Percentiles rank a stretch among this genome's conserved stretches.
Evolutionary conservation across 2,113 vertebrate genomes (phyloP).

Genomic region (Malurus melanocephalus): DNA sequence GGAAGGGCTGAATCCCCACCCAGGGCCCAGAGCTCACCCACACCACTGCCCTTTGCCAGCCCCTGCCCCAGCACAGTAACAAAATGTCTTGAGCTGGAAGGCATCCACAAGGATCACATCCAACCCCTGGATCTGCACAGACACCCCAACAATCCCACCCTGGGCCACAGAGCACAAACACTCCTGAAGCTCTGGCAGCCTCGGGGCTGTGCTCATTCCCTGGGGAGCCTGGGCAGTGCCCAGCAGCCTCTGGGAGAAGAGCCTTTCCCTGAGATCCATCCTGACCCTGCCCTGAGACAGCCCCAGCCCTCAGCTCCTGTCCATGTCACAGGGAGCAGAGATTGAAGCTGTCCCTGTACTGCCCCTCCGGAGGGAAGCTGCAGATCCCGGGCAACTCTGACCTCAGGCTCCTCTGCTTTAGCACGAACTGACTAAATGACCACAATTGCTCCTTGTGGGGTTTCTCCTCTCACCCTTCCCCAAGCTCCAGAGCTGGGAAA

Average conservation of each 20-base stretch:
- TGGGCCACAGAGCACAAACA: accelerated
- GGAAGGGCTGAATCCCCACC: not conserved
- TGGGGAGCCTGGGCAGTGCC: not conserved
- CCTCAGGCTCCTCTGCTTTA: not conserved
- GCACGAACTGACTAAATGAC: not conserved
- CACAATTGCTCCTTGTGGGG: not conserved
- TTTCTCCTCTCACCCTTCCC: not conserved
- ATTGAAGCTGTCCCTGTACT: not conserved
- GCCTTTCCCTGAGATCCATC: not conserved
- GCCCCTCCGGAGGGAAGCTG: not conserved
- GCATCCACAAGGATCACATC: not conserved
- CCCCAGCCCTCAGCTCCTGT: not conserved
- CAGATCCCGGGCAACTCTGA: not conserved
- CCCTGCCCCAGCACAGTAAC: not conserved
- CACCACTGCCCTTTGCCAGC: not conserved
- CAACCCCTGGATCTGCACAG: not conserved
- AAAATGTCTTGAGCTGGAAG: not conserved
- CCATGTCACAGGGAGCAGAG: not conserved
- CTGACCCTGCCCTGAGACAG: not conserved
- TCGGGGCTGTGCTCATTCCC: accelerated
- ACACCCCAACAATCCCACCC: not conserved
- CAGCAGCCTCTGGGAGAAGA: not conserved
- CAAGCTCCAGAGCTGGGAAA: not conserved
- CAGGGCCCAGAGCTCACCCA: not conserved
- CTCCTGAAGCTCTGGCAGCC: not conserved